A percentile compares a stretch with the other conserved stretches of the same genome.
These are phyloP conservation scores for Sycophaga agraensis DNA, from an alignment of 1,140 invertebrate species.

Conservation along the genomic window DNA sequence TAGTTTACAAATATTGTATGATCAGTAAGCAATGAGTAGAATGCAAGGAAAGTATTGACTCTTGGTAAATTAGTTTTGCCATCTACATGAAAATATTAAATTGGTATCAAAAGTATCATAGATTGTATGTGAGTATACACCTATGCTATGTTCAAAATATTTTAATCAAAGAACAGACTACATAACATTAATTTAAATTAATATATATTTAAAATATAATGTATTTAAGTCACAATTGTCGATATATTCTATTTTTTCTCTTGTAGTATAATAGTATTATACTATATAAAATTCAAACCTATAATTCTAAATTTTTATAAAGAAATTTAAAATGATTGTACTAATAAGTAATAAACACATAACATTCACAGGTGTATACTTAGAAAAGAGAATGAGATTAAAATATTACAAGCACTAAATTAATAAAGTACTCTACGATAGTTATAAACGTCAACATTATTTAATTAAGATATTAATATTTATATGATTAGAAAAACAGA, in stretches of 20 bases:
- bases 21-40: not conserved
- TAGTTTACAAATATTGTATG: not conserved
- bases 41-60: constrained; percentile 1
- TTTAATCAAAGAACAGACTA: too few relatives aligned
- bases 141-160: too few relatives aligned
- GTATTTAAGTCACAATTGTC: too few relatives aligned
- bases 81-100: constrained; percentile 7
- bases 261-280: too few relatives aligned
- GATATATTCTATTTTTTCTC: too few relatives aligned
- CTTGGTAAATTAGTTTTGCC: not conserved
- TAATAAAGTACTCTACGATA: constrained; percentile 2
- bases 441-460: not conserved
- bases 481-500: not conserved
- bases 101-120: not conserved
- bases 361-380: constrained; percentile 8
- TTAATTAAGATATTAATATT: not conserved
- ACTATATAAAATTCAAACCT: too few relatives aligned
- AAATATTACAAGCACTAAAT: not conserved
- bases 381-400: not conserved
- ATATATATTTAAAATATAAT: too few relatives aligned
- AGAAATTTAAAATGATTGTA: too few relatives aligned
- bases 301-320: too few relatives aligned
- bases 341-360: too few relatives aligned
- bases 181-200: too few relatives aligned
- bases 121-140: not conserved